Evolutionary conservation across 2,888 invertebrate genomes (phyloP).

Genomic region (Colletes collaris): DNA sequence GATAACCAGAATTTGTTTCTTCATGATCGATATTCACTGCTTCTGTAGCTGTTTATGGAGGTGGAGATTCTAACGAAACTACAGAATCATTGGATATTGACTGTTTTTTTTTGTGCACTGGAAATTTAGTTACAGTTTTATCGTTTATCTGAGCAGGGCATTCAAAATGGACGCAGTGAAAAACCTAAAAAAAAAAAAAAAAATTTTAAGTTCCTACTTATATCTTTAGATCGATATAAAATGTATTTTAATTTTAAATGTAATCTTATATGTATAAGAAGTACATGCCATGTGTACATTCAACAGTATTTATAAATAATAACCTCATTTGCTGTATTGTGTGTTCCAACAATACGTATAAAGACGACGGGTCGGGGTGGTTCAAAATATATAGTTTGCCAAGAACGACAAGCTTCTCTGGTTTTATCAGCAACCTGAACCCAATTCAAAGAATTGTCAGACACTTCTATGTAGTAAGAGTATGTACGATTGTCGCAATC

Average conservation of each 20-base stretch:
- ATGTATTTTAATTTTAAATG: too few relatives aligned
- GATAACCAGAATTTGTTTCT: slow-evolving; percentile 68
- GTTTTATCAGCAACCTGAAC: slow-evolving; percentile 94
- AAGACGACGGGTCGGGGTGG: slow-evolving; percentile 94
- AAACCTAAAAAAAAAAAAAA: slow-evolving; percentile 87
- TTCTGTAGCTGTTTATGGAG: slow-evolving; percentile 78
- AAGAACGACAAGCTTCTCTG: slow-evolving; percentile 93
- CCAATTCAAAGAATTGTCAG: slow-evolving; percentile 96
- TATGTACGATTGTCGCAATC: slow-evolving; percentile 98
- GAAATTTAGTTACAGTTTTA: slow-evolving; percentile 69
- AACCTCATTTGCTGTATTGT: slow-evolving; percentile 98
- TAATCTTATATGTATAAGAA: neutral
- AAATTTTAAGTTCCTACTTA: neutral
- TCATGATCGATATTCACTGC: slow-evolving; percentile 77
- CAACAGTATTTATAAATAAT: neutral
- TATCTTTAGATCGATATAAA: neutral
- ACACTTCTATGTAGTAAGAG: slow-evolving; percentile 97
- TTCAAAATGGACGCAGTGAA: slow-evolving; percentile 99
- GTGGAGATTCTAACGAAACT: slow-evolving; percentile 42
- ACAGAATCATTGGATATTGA: slow-evolving; percentile 20
- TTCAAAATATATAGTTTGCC: slow-evolving; percentile 95
- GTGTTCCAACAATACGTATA: slow-evolving; percentile 97
- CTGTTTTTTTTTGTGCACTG: slow-evolving; percentile 63
- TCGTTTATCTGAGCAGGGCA: slow-evolving; percentile 90
- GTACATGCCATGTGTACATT: neutral